Conservation (phyloP, 2,888 invertebrate genomes). For the Keiferia lycopersicella region DNA sequence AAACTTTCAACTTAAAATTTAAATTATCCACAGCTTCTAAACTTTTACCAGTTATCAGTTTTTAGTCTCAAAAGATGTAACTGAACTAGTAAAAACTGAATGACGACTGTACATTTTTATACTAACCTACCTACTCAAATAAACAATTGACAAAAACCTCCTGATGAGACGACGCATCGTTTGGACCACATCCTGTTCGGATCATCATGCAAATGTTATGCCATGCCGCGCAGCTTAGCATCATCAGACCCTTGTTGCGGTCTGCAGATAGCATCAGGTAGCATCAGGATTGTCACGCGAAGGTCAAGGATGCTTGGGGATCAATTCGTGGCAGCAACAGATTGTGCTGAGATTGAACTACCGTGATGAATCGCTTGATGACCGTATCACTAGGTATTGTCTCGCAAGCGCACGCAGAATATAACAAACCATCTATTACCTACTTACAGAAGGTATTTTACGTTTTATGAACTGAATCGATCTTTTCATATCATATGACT, state of each 20-base stretch:
- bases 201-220: slow-evolving; percentile 54
- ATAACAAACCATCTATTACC: no score
- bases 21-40: no score
- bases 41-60: no score
- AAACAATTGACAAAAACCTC: no score
- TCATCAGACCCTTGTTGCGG: slow-evolving; percentile 32
- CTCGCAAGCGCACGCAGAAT: not conserved
- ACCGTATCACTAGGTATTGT: not conserved
- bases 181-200: slow-evolving; percentile 28
- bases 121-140: no score
- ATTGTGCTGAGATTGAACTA: not conserved
- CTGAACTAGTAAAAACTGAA: no score
- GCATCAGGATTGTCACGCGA: slow-evolving; percentile 33
- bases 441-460: no score
- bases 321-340: slow-evolving; percentile 19
- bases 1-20: no score
- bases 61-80: no score
- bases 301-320: slow-evolving; percentile 40
- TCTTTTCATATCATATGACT: no score
- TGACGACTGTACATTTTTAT: no score
- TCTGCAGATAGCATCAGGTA: slow-evolving; percentile 23
- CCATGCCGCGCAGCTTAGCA: slow-evolving; percentile 40
- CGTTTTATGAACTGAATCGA: no score
- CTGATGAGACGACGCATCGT: not conserved
- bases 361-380: not conserved